Evolutionary conservation across 2,888 invertebrate genomes (phyloP).

Genomic region (Adineta ricciae): DNA sequence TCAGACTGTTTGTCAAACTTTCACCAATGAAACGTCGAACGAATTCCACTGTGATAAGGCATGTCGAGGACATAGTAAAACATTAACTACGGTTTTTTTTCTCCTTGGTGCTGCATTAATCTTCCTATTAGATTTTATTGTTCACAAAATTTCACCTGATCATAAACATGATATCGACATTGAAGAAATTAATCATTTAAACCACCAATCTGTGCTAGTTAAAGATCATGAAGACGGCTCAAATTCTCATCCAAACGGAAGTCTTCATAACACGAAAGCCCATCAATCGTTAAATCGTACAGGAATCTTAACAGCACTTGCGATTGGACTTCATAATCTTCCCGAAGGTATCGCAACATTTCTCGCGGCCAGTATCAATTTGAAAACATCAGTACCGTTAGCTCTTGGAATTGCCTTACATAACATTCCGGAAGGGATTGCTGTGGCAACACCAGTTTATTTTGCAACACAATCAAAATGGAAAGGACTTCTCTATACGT

Average conservation of each 20-base stretch:
- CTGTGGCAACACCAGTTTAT: neutral
- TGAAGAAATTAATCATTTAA: neutral
- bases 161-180: neutral
- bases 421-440: neutral
- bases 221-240: neutral
- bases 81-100: neutral
- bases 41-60: too few species aligned
- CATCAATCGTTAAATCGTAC: neutral
- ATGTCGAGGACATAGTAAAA: neutral
- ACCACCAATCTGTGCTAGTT: neutral
- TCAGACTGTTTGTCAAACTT: too few species aligned
- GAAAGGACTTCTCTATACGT: neutral
- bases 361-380: neutral
- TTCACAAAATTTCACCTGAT: neutral
- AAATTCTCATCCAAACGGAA: neutral
- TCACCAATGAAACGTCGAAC: too few species aligned
- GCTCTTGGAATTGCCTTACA: neutral
- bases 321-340: neutral
- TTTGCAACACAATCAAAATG: neutral
- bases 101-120: neutral
- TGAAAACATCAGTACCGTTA: neutral
- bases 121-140: neutral
- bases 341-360: neutral
- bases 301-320: neutral
- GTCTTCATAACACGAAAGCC: neutral